Conservation (phyloP, 92 coral and sea anemone genomes). For the Bergia puertoricense region DNA sequence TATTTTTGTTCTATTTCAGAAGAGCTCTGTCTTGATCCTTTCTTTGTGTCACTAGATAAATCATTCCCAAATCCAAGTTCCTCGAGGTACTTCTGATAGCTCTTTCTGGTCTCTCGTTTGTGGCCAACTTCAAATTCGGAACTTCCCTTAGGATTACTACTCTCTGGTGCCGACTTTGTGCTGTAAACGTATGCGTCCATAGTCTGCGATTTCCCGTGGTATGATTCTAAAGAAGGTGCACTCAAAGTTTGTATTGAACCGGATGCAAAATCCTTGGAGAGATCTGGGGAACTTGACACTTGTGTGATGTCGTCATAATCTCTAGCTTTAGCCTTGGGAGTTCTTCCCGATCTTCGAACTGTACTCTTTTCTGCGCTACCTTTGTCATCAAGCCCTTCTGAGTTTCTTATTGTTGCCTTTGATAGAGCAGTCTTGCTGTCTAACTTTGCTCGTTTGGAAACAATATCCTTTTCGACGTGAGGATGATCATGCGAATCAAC, state of each 20-base stretch:
- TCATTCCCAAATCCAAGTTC: slow-evolving; percentile 46
- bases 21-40: neutral
- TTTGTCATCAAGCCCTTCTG: neutral
- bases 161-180: neutral
- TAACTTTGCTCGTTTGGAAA: slow-evolving; percentile 17
- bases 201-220: neutral
- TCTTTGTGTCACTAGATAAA: slow-evolving; percentile 4
- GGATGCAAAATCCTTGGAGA: neutral
- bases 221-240: neutral
- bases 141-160: neutral
- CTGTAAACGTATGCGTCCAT: neutral
- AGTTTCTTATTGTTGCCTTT: neutral
- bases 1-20: neutral
- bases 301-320: slow-evolving; percentile 66
- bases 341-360: slow-evolving; percentile 87
- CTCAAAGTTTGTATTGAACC: neutral
- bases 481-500: slow-evolving; percentile 30
- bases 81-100: slow-evolving; percentile 73
- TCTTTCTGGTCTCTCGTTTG: slow-evolving; percentile 76
- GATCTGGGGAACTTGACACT: slow-evolving; percentile 15
- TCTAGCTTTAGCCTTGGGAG: slow-evolving; percentile 91
- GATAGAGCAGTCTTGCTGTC: neutral
- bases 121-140: slow-evolving; percentile 35
- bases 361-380: slow-evolving; percentile 27
- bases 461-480: neutral